These are phyloP conservation scores for Oscheius onirici DNA, from an alignment of 2,888 invertebrate genomes.

Conservation along the genomic window DNA sequence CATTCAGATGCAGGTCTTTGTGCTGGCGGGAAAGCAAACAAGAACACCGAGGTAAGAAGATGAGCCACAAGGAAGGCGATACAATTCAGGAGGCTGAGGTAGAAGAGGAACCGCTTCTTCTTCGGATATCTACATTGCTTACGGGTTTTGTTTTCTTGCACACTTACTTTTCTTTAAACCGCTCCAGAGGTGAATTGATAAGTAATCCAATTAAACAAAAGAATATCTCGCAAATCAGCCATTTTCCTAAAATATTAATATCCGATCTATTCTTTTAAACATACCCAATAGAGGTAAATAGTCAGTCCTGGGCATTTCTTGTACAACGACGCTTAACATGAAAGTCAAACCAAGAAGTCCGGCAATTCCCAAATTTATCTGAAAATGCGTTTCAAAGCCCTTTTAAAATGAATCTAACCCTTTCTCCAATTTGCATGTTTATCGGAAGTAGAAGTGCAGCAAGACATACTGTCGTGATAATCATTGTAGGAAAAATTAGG, in stretches of 20 bases:
- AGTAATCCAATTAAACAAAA: background rate
- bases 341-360: background rate
- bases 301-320: background rate
- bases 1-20: background rate
- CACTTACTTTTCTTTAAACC: background rate
- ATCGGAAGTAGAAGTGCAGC: background rate
- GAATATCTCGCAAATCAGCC: background rate
- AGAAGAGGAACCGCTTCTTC: background rate
- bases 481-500: background rate
- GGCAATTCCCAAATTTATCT: background rate
- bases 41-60: background rate
- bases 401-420: background rate
- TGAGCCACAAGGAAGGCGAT: background rate
- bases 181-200: background rate
- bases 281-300: background rate
- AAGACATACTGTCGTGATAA: background rate
- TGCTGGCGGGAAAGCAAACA: background rate
- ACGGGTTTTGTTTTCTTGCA: background rate
- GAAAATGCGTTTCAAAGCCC: background rate
- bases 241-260: background rate
- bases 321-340: background rate
- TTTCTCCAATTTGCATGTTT: background rate
- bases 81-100: background rate
- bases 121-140: background rate
- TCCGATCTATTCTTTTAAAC: background rate